Conservation (phyloP, 2,888 invertebrate species). For the Clistopyga incitator region DNA sequence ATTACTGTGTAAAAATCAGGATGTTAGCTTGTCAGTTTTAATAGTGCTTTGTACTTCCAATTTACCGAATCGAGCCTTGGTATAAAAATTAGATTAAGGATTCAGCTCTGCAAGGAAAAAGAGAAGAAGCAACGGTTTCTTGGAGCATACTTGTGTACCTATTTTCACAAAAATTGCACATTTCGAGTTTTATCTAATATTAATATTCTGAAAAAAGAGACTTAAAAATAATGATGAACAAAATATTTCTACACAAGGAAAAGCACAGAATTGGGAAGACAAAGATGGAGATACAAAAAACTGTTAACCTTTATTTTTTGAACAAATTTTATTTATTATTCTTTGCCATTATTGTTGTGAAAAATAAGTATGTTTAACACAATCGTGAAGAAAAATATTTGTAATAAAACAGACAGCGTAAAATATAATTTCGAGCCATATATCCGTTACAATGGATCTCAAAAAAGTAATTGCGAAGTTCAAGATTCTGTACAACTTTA, state of each 20-base stretch:
- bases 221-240: neutral
- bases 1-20: neutral
- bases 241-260: neutral
- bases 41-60: neutral
- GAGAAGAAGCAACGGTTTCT: neutral
- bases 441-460: neutral
- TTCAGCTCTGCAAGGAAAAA: neutral
- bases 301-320: too few relatives aligned
- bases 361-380: too few relatives aligned
- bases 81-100: neutral
- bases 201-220: neutral
- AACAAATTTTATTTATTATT: too few relatives aligned
- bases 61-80: neutral
- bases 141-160: neutral
- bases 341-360: too few relatives aligned
- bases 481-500: neutral
- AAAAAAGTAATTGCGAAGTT: neutral
- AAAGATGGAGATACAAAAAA: too few relatives aligned
- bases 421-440: too few relatives aligned
- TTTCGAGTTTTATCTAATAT: neutral
- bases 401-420: too few relatives aligned
- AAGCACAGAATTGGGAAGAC: too few relatives aligned
- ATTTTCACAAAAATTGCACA: neutral
- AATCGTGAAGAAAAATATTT: too few relatives aligned
- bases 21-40: slow-evolving; percentile 4